Percentiles rank a stretch among this genome's conserved stretches.
phyloP scores from a whole-genome alignment of 2,797 vertebrate genomes.

The Sebastiscus albofasciatus region DNA sequence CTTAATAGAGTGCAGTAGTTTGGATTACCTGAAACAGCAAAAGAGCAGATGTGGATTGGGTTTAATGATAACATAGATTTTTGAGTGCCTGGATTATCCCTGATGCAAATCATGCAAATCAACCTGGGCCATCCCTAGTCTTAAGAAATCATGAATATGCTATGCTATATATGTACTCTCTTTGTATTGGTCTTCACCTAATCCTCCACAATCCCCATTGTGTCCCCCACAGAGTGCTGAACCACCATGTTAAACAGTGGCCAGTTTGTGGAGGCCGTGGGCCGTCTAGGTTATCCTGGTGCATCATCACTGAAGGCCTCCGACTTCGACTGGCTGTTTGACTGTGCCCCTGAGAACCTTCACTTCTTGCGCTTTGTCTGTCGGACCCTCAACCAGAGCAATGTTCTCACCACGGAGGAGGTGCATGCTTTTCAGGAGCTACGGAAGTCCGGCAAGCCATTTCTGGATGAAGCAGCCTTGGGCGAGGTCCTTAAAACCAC shows the following conservation, averaged over 20 bases:
- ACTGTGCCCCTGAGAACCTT: slow-evolving; percentile 84
- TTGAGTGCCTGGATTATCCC: not conserved
- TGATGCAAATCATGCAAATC: not conserved
- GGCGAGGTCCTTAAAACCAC: slow-evolving; percentile 87
- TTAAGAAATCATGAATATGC: not conserved
- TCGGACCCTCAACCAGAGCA: slow-evolving; percentile 81
- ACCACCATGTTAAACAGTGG: slow-evolving; percentile 88
- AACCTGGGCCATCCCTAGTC: not conserved
- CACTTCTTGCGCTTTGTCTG: slow-evolving; percentile 91
- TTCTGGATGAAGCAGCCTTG: slow-evolving; percentile 87
- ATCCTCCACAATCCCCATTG: slow-evolving; percentile 14
- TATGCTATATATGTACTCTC: not conserved
- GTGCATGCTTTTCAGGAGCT: slow-evolving; percentile 82
- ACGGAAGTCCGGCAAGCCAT: slow-evolving; percentile 78
- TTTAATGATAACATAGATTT: not conserved
- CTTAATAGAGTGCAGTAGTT: not conserved
- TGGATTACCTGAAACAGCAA: not conserved
- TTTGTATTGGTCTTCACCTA: slow-evolving; percentile 11
- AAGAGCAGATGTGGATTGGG: not conserved
- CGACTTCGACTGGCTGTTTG: slow-evolving; percentile 97
- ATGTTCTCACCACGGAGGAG: slow-evolving; percentile 85
- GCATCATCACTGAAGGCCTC: slow-evolving; percentile 85
- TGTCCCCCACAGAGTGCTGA: not conserved
- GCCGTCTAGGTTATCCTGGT: slow-evolving; percentile 87
- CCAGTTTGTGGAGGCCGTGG: slow-evolving; percentile 89